Evolutionary conservation across 2,797 vertebrate species (phyloP), one percentile per base, ranked within the genome.

Genomic region (Sparus aurata): DNA sequence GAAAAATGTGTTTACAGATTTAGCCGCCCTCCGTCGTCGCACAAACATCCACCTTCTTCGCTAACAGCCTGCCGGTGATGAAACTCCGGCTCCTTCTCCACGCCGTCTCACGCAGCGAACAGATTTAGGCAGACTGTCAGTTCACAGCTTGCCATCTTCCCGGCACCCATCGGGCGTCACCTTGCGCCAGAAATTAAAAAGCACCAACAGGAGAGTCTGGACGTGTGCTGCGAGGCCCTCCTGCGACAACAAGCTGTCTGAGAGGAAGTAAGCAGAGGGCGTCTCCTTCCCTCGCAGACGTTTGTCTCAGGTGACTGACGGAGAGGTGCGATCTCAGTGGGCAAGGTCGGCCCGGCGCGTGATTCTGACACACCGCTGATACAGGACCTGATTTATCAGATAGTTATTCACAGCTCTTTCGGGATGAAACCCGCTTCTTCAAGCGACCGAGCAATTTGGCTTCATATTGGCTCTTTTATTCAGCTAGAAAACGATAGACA

Each of bases 101-200:
- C 20, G 12, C 73, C 47, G 72, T 65, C 54, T 54, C 55, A 68
- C 63, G 18, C 45, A 46, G 72, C 1, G 5, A 54, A 47, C 70
- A 71, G 54, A 72, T 87, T 81, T 43, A 75, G 58, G 74, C n/a
- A 66, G 25, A 43, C 80, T 86, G 85, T 91, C 87, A 87, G 79
- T 73, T 85, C 80, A 41, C 83, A 84, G 85, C 77, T 68, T 64
- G 53, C 63, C 34, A 46, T 84, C 69, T 85, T 64, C 67, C 30
- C 79, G 0, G 43, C 59, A 30, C 69, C 75, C 53, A 25, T 52
- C 46, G 76, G 75, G 72, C 34, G 1, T 81, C 88, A 81, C 79
- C 79, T 74, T 22, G 79, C 60, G 85, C 67, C 55, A 58, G 70
- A 80, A 91, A 89, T 88, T 84, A 87, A 90, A 88, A 79, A 75